Percentiles rank a stretch among this genome's conserved stretches.
Evolutionary conservation across 1,140 invertebrate species (phyloP).

Genomic region (Atta texana): DNA sequence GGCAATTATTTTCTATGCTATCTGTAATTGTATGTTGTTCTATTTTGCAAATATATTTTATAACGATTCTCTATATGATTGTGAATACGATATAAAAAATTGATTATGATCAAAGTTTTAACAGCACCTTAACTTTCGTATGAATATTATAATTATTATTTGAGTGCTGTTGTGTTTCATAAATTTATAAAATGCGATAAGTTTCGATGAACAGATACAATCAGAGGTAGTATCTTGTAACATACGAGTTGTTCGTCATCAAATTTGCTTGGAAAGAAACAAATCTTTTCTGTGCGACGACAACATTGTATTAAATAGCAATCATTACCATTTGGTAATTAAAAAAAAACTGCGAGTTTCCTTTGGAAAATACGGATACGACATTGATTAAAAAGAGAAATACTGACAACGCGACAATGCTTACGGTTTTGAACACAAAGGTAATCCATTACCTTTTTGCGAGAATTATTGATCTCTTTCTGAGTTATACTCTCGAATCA

Average conservation of each 20-base stretch:
- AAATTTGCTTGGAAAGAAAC: slow-evolving; percentile 9
- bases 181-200: slow-evolving; percentile 31
- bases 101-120: neutral
- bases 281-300: slow-evolving; percentile 48
- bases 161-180: neutral
- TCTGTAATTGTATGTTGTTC: slow-evolving; percentile 35
- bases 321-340: neutral
- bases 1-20: slow-evolving; percentile 80
- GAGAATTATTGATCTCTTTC: slow-evolving; percentile 26
- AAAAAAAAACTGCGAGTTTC: neutral
- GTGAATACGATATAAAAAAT: slow-evolving; percentile 27
- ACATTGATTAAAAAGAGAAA: slow-evolving; percentile 42
- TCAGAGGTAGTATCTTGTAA: neutral
- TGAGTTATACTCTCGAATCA: slow-evolving; percentile 40
- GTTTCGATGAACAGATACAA: slow-evolving; percentile 4
- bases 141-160: slow-evolving; percentile 5
- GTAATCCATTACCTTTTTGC: slow-evolving; percentile 24
- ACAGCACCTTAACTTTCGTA: neutral
- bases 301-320: slow-evolving; percentile 51
- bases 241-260: neutral
- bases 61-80: slow-evolving; percentile 25
- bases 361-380: neutral
- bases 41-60: neutral
- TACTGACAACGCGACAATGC: slow-evolving; percentile 46
- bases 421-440: slow-evolving; percentile 61